Evolutionary conservation across 2,888 invertebrate species (phyloP).

Genomic region (Erannis defoliaria): DNA sequence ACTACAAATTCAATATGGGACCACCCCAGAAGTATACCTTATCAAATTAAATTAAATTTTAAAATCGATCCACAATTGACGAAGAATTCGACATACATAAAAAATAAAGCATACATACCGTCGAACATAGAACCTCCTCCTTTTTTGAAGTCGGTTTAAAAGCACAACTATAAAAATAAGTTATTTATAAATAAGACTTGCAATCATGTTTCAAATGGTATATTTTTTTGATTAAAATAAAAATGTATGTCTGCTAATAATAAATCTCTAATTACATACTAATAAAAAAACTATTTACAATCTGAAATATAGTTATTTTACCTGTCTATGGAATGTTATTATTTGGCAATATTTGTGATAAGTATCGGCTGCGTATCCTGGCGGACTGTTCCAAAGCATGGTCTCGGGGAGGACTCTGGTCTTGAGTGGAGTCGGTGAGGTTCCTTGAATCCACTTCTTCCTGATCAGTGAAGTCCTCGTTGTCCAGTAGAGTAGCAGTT

Average conservation of each 20-base stretch:
- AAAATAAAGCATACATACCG: no score
- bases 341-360: slow-evolving; percentile 79
- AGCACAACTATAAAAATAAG: no score
- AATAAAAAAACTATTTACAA: slow-evolving; percentile 45
- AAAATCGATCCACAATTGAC: no score
- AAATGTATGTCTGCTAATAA: slow-evolving; percentile 35
- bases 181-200: slow-evolving; percentile 19
- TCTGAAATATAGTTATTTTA: slow-evolving; percentile 55
- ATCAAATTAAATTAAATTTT: no score
- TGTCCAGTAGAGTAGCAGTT: slow-evolving; percentile 72
- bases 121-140: no score
- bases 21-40: no score
- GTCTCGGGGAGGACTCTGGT: slow-evolving; percentile 56
- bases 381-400: slow-evolving; percentile 70
- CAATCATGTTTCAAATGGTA: slow-evolving; percentile 24
- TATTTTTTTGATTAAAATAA: slow-evolving; percentile 38
- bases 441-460: slow-evolving; percentile 67
- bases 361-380: slow-evolving; percentile 80
- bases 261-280: slow-evolving; percentile 40
- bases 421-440: slow-evolving; percentile 49
- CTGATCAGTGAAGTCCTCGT: slow-evolving; percentile 70
- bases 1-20: no score
- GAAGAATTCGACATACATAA: no score
- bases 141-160: no score
- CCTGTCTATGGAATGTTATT: slow-evolving; percentile 71